phyloP scores from a whole-genome alignment of 2,113 vertebrate species.

The Astur gentilis region DNA sequence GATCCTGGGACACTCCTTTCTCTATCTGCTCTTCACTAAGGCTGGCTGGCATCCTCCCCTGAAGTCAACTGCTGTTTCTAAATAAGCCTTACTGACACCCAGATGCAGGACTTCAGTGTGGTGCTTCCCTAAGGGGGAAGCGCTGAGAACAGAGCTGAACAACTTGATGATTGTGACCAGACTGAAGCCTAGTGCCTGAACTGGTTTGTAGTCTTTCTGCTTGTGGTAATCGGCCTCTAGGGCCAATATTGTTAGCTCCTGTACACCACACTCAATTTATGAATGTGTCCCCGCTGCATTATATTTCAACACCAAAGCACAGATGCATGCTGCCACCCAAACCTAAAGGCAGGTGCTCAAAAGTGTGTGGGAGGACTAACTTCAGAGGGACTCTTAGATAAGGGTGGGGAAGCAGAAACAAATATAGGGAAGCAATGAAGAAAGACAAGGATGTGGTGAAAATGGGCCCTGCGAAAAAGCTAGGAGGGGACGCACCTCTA shows the following conservation, averaged over 20 bases:
- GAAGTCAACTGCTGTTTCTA: not conserved
- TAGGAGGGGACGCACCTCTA: not conserved
- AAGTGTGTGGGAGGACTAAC: not conserved
- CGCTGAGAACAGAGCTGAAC: not conserved
- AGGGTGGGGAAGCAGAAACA: not conserved
- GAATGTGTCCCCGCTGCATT: fast-evolving
- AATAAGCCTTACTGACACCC: not conserved
- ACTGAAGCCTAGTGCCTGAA: not conserved
- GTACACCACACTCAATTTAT: not conserved
- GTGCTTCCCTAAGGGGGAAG: not conserved
- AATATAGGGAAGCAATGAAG: not conserved
- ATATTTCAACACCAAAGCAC: not conserved
- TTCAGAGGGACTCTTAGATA: not conserved
- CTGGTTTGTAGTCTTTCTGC: not conserved
- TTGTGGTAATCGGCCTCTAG: fast-evolving
- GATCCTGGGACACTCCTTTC: not conserved
- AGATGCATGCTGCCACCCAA: not conserved
- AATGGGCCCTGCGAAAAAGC: not conserved
- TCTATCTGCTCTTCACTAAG: not conserved
- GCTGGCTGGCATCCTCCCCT: not conserved
- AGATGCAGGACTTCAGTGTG: not conserved
- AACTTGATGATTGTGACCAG: not conserved
- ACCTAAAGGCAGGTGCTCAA: not conserved
- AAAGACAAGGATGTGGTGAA: not conserved
- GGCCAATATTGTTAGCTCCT: not conserved